Evolutionary conservation across 2,113 vertebrate species (phyloP), one percentile per base, ranked within the genome.

Genomic region (Brienomyrus longianalis): DNA sequence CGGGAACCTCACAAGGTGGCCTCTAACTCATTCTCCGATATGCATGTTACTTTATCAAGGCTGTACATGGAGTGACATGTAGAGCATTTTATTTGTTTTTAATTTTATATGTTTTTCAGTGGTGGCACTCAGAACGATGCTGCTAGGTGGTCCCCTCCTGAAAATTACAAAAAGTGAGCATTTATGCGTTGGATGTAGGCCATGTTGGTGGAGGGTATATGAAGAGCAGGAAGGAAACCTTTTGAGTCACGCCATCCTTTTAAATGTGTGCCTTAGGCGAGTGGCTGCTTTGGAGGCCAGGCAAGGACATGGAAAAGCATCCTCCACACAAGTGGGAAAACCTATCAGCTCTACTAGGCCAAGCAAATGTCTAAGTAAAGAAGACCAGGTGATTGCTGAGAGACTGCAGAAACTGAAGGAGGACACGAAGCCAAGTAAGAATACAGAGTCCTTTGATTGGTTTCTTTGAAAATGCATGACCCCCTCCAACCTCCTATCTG

Each of bases 131-230:
- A 94, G 89, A 92, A 89, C 90, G 94, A 54, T 92, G 90, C 94
- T 88, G 95, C 95, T 88, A 97, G 94, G 93, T 97, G 97, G 97
- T 98, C 97, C n/a, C 97, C 97, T 59, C 97, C 97, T 91, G 96
- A 97, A 94, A 98, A 97, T 95, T 98, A 97, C 92, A 98, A 97
- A 93, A 98, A 97, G 97, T 98, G 93, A 96, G 97, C 96, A 90
- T 51, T 7, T 54, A 35, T 23, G n/a, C 21, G 6, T 31, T 54
- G 50, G 27, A 54, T 35, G 85, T 27, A 56, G n/a, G 45, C 31
- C 23, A 56, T 80, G 74, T 39, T 80, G 35, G 6, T 31, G n/a
- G 51, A 87, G 51, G 11, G 17, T 52, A 51, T 21, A 87, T 10
- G 11, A 3, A 77, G 35, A 10, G 2, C 35, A 48, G 6, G 5